These are phyloP conservation scores for Cerceris rybyensis DNA, from an alignment of 2,888 invertebrate species.

Conservation along the genomic window DNA sequence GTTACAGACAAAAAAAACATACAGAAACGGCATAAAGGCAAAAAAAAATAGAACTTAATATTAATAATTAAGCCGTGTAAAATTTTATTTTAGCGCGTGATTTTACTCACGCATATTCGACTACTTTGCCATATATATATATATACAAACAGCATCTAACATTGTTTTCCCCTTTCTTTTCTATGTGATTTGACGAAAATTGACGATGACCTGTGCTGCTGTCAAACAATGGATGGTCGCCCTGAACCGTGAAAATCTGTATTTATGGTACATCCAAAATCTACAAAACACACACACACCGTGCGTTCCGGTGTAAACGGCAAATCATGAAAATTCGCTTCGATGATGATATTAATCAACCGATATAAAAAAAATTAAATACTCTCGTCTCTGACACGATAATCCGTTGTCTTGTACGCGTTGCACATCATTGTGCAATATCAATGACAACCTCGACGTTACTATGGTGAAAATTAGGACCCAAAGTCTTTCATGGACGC, in stretches of 20 bases:
- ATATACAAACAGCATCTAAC: conserved; percentile 75
- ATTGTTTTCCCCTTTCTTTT: conserved; percentile 82
- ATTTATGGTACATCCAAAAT: conserved; percentile 71
- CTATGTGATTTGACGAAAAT: conserved; percentile 82
- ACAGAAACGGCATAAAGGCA: not conserved
- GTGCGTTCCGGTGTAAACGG: conserved; percentile 58
- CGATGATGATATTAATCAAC: conserved; percentile 41
- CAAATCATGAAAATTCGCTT: conserved; percentile 49
- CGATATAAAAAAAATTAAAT: conserved; percentile 11
- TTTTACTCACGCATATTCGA: conserved; percentile 50
- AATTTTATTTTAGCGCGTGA: conserved; percentile 60
- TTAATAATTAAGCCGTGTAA: conserved; percentile 41
- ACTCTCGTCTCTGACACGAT: conserved; percentile 12
- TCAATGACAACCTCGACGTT: conserved; percentile 4
- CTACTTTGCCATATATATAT: conserved; percentile 45
- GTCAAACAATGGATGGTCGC: conserved; percentile 81
- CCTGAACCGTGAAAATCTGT: conserved; percentile 76
- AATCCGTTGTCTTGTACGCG: conserved; percentile 2
- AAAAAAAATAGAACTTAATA: conserved; percentile 13
- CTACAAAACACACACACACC: conserved; percentile 52
- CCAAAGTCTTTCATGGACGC: conserved; percentile 82
- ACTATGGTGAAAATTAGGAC: conserved; percentile 72
- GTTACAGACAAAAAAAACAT: conserved; percentile 31
- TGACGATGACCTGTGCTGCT: conserved; percentile 82
- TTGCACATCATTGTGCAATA: not conserved